These are phyloP conservation scores for Parazoanthus atlanticus DNA, from an alignment of 92 coral and sea anemone genomes.

Conservation along the genomic window DNA sequence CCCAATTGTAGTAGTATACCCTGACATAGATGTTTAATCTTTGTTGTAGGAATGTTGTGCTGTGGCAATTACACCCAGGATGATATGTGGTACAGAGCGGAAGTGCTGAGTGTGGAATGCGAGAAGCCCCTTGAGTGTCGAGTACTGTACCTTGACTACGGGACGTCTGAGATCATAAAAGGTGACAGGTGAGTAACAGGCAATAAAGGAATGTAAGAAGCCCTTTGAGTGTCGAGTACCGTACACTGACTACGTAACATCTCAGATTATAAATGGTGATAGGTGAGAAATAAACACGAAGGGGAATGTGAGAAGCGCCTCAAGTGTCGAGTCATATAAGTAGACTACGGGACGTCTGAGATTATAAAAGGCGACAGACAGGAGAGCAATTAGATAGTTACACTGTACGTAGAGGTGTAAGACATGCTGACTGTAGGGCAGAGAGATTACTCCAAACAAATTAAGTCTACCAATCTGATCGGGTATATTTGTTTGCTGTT, in stretches of 20 bases:
- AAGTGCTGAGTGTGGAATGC: conserved; percentile 64
- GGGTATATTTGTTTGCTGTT: neutral
- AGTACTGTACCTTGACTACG: conserved; percentile 91
- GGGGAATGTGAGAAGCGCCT: conserved; percentile 65
- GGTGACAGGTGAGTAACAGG: conserved; percentile 63
- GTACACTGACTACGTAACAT: conserved; percentile 91
- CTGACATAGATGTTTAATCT: neutral
- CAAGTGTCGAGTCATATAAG: conserved; percentile 70
- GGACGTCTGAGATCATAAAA: conserved; percentile 84
- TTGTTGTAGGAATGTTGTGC: conserved; percentile 81
- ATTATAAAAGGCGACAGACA: conserved; percentile 71
- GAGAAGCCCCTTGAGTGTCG: conserved; percentile 73
- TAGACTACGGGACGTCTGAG: conserved; percentile 96
- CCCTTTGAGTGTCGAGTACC: conserved; percentile 25
- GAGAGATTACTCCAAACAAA: too few relatives aligned
- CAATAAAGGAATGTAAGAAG: conserved; percentile 6
- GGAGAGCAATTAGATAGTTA: too few relatives aligned
- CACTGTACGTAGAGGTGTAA: too few relatives aligned
- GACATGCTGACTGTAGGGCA: too few relatives aligned
- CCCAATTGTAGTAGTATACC: too few relatives aligned
- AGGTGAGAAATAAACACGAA: neutral
- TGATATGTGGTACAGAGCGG: conserved; percentile 96
- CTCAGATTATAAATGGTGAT: conserved; percentile 49
- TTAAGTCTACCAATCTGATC: neutral
- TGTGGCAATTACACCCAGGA: conserved; percentile 92